phyloP scores from a whole-genome alignment of 2,888 invertebrate genomes.

The Cosmorhoe ocellata region DNA sequence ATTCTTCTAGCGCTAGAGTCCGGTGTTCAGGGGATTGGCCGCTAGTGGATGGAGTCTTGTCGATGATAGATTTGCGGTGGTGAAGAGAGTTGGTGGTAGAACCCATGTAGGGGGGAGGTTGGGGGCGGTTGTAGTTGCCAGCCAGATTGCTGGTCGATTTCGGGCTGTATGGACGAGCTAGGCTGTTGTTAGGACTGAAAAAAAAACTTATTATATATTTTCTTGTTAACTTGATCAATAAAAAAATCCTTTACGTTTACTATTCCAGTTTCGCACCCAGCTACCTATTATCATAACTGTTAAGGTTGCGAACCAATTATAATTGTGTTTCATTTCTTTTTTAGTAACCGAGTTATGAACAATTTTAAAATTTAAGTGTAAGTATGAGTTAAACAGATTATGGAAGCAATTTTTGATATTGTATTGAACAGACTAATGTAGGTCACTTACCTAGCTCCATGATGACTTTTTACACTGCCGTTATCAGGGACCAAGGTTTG shows the following conservation, averaged over 20 bases:
- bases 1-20: conserved; percentile 67
- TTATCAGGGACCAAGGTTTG: conserved; percentile 69
- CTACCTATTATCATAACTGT: too few species aligned
- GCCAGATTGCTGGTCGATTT: conserved; percentile 69
- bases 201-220: too few species aligned
- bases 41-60: conserved; percentile 51
- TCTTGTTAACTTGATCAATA: too few species aligned
- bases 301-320: too few species aligned
- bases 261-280: too few species aligned
- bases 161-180: conserved; percentile 77
- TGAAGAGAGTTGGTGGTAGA: conserved; percentile 65
- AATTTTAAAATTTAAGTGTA: too few species aligned
- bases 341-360: too few species aligned
- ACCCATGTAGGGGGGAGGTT: conserved; percentile 73
- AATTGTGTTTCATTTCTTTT: too few species aligned
- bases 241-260: too few species aligned
- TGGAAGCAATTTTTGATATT: too few species aligned
- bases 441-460: conserved; percentile 63
- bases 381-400: too few species aligned
- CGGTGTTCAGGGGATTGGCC: conserved; percentile 63
- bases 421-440: too few species aligned
- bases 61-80: conserved; percentile 57
- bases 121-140: conserved; percentile 72
- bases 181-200: conserved; percentile 82
- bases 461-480: conserved; percentile 60